Evolutionary conservation across 2,797 vertebrate genomes (phyloP).

Genomic region (Setipinna tenuifilis): DNA sequence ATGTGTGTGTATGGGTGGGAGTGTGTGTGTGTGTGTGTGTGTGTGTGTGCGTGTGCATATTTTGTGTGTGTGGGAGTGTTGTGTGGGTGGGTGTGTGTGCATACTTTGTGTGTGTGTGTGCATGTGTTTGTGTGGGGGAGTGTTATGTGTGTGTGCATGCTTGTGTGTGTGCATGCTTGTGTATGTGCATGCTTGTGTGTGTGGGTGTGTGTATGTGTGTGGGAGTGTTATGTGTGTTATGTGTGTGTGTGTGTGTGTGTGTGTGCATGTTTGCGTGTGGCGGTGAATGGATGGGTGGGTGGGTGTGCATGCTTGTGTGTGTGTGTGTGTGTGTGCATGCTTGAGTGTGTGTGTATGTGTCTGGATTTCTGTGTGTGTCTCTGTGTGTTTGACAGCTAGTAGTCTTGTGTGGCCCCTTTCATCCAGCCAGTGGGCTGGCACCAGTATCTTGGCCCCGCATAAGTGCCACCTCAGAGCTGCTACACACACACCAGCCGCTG

Average conservation of each 20-base stretch:
- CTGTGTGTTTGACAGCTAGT: background rate
- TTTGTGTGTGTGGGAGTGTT: background rate
- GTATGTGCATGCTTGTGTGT: background rate
- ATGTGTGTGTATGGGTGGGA: no score
- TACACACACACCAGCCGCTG: conserved; percentile 52
- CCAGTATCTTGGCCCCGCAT: conserved; percentile 42
- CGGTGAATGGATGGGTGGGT: background rate
- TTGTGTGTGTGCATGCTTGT: background rate
- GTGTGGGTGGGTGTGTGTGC: conserved; percentile 16
- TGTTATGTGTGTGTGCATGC: conserved; percentile 20
- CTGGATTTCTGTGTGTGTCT: background rate
- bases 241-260: no score
- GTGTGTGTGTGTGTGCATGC: conserved; percentile 21
- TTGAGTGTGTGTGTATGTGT: background rate
- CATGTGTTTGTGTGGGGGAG: background rate
- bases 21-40: conserved; percentile 4
- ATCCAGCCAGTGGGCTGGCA: conserved; percentile 25
- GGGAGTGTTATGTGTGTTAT: conserved; percentile 15
- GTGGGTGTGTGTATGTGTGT: background rate
- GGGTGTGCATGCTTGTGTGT: conserved; percentile 7
- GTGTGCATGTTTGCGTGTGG: background rate
- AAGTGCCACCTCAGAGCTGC: conserved; percentile 45
- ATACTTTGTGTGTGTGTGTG: background rate
- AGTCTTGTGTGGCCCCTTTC: conserved; percentile 8
- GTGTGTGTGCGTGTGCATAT: conserved; percentile 8